Evolutionary conservation across 2,113 vertebrate species (phyloP), one percentile per base, ranked within the genome.

Genomic region (Pelodiscus sinensis): DNA sequence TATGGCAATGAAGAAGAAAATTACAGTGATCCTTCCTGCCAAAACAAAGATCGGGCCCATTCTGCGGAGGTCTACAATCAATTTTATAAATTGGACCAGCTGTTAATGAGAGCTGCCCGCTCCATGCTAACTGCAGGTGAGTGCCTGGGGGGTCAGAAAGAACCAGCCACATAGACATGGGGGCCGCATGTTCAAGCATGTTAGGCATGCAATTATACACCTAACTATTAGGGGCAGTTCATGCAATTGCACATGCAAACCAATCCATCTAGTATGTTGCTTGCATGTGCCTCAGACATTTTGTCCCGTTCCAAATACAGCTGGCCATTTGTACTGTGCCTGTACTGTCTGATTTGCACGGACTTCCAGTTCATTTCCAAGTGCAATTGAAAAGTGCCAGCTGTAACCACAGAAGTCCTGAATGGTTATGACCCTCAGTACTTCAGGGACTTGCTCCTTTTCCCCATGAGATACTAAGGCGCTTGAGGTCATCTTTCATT

Each of bases 81-180:
- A 88, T 98, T 98, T 95, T 97, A 98, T 88, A 98, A 96, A 95
- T 98, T 98, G 7, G 98, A 99, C 18, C 83, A 85, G 2, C 94
- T 98, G 87, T 94, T 99, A n/a, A 98, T 98, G 85, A 98, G 98
- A 93, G 91, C 98, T 94, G 98, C 98, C 1, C 97, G 98, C 5
- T 97, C 97, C 52, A 98, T 96, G 0, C 90, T 99, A 54, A 98
- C 96, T 18, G 54, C 87, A 93, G 98, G 98, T 99, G 55, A 82
- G 96, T 75, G 21, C 80, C 2, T 0, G 0, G 44, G 52, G 52
- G 83, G 19, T 21, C 1, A 2, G 25, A 55, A 7, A 1, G 11
- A 57, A 29, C 51, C 55, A 24, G 56, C 54, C 38, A 25, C 24
- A 77, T 27, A 50, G 35, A 25, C 44, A 50, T 77, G 50, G 22